Conservation (phyloP, 92 coral and sea anemone species). For the Galaxea fascicularis region DNA sequence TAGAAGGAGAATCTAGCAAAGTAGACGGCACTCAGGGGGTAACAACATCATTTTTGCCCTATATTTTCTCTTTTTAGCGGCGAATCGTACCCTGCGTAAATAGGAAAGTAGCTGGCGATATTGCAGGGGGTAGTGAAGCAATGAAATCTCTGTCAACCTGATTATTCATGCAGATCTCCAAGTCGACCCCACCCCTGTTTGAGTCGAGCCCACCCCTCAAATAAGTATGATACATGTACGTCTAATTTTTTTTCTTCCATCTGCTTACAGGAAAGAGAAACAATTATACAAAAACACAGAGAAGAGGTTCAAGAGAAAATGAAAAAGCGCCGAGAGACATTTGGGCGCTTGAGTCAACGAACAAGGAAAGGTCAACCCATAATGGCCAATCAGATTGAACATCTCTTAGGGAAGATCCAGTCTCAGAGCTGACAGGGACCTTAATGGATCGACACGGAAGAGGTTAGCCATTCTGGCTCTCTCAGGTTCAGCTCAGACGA, state of each 20-base stretch:
- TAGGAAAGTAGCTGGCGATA: no score
- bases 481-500: background rate
- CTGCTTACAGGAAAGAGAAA: slow-evolving; percentile 70
- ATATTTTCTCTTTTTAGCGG: no score
- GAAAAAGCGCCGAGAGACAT: slow-evolving; percentile 76
- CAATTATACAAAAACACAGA: slow-evolving; percentile 65
- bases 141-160: no score
- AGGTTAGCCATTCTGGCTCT: background rate
- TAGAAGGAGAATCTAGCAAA: no score
- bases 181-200: no score
- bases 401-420: slow-evolving; percentile 81
- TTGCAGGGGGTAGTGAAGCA: no score
- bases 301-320: slow-evolving; percentile 71
- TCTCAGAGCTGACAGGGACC: slow-evolving; percentile 12
- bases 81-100: no score
- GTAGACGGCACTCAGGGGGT: no score
- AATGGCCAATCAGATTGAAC: slow-evolving; percentile 90
- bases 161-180: no score
- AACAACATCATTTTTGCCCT: no score
- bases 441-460: background rate
- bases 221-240: no score
- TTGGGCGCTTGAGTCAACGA: slow-evolving; percentile 67
- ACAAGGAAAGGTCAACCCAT: slow-evolving; percentile 93
- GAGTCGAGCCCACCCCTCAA: no score
- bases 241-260: background rate